Evolutionary conservation across 2,797 vertebrate genomes (phyloP).

Genomic region (Labeo calbasu): DNA sequence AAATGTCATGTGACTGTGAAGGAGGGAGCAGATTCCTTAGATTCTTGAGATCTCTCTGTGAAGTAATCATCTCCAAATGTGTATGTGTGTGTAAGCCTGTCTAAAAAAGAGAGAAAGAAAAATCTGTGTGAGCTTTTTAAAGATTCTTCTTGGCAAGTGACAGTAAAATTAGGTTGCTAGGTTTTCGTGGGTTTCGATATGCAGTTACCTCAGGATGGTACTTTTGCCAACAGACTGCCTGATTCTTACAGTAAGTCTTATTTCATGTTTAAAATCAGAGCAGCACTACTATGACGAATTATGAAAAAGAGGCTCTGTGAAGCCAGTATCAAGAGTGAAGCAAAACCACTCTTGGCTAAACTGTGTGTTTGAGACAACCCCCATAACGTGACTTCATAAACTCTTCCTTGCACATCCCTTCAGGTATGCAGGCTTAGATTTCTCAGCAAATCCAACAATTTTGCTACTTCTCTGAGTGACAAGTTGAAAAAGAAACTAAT

Average conservation of each 20-base stretch:
- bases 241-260: background rate
- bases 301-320: background rate
- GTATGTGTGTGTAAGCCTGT: background rate
- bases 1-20: conserved; percentile 35
- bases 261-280: conserved; percentile 10
- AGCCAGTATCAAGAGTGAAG: background rate
- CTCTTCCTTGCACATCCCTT: background rate
- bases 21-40: conserved; percentile 40
- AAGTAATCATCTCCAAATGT: conserved; percentile 42
- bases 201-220: conserved; percentile 8
- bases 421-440: background rate
- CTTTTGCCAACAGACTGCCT: conserved; percentile 23
- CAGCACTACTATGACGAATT: background rate
- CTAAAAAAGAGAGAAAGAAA: background rate
- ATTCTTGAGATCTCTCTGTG: conserved; percentile 29
- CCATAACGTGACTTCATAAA: background rate
- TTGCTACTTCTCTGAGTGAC: conserved; percentile 8
- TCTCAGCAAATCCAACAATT: background rate
- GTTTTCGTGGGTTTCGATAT: conserved; percentile 10
- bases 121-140: conserved; percentile 5
- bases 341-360: background rate
- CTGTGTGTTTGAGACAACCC: background rate
- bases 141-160: conserved; percentile 6
- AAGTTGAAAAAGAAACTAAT: conserved; percentile 18
- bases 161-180: conserved; percentile 27